Evolutionary conservation across 2,888 invertebrate species (phyloP), one percentile per base, ranked within the genome.

Genomic region (Xanthostigma xanthostigma): DNA sequence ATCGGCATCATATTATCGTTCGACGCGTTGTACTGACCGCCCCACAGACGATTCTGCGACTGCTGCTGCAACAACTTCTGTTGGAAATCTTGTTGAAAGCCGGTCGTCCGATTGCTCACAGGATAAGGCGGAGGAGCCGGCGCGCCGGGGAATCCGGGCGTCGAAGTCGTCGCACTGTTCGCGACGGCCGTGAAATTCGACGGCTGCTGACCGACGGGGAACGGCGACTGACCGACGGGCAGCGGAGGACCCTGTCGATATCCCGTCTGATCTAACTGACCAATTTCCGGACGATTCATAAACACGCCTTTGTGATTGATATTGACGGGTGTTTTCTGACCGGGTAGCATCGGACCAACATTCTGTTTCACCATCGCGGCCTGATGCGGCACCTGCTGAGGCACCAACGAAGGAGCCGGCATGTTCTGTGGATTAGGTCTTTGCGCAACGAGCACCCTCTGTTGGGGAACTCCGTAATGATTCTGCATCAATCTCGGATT

Each of bases 31-130:
- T 38, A 46, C 34, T 41, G 41, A 13, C 41, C 27, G 27, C 27
- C 27, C 27, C 27, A 27, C 1, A 27, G 27, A 27, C 27, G 27
- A 8, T 10, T 33, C 17, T 42, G 42, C 27, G 42, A 10, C 62
- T 78, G 77, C 68, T 76, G 76, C 58, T 78, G 51, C 42, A 49
- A 49, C 14, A 49, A 41, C 36, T 37, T 41, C 33, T 52, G 53
- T 44, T 48, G 46, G n/a, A 49, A 36, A 34, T 44, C 42, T 36
- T 45, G 50, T 3, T 46, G 50, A 60, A 60, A 36, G 59, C 56
- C 53, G 56, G 48, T 45, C 36, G 46, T 50, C 39, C 42, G 12
- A 40, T 44, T 52, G 45, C 42, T 46, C 42, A 51, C 49, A 12
- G 58, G 60, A 54, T 56, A 61, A 59, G 65, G 56, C 38, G 56